These are phyloP conservation scores for Alethe diademata DNA, from an alignment of 2,113 vertebrate genomes.

Conservation along the genomic window DNA sequence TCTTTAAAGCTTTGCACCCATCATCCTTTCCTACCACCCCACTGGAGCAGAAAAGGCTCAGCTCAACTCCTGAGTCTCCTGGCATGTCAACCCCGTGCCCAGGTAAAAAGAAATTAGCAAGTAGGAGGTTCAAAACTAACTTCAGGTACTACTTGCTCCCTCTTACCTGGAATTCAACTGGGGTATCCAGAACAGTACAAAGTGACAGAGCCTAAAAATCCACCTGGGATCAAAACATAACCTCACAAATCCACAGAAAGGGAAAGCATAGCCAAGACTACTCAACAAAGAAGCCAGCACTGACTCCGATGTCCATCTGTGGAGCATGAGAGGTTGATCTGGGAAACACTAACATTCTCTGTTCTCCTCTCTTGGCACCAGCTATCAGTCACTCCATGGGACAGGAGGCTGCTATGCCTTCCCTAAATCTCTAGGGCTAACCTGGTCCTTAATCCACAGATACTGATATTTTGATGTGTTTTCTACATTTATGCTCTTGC, in stretches of 20 bases:
- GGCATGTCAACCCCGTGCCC: accelerated
- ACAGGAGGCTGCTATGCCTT: background rate
- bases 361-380: background rate
- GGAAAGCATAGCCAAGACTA: background rate
- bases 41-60: background rate
- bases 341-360: accelerated
- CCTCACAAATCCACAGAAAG: background rate
- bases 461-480: background rate
- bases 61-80: background rate
- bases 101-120: background rate
- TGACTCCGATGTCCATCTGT: background rate
- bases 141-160: background rate
- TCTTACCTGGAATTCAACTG: accelerated
- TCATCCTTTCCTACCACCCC: background rate
- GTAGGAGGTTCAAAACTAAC: background rate
- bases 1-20: background rate
- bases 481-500: background rate
- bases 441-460: background rate
- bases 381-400: background rate
- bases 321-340: background rate
- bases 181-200: accelerated
- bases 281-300: background rate
- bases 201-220: background rate
- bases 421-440: background rate
- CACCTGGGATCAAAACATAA: background rate